Percentiles rank a stretch among this genome's conserved stretches.
phyloP scores from a whole-genome alignment of 2,888 invertebrate genomes.

The Lithophane leautieri region DNA sequence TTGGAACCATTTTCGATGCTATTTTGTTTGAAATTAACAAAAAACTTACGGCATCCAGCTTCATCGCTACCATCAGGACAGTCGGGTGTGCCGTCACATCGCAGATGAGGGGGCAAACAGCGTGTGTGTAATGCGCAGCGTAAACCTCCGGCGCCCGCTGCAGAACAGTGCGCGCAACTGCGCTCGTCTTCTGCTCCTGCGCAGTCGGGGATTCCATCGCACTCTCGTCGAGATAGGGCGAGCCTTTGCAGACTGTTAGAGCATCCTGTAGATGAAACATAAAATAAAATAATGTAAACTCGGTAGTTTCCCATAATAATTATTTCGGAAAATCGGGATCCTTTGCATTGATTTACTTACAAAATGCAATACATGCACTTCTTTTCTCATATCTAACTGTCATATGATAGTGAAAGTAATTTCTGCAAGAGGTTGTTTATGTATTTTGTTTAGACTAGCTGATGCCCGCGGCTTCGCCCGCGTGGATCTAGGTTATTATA shows the following conservation, averaged over 20 bases:
- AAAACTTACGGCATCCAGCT: conserved; percentile 94
- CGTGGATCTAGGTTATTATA: too few relatives aligned
- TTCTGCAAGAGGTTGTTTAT: neutral
- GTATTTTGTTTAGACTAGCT: neutral
- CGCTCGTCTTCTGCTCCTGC: conserved; percentile 95
- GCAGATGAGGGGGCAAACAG: conserved; percentile 93
- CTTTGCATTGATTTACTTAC: neutral
- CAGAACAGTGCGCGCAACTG: conserved; percentile 94
- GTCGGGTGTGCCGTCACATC: conserved; percentile 95
- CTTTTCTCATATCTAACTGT: neutral
- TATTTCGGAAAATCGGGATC: neutral
- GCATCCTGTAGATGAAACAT: conserved; percentile 90
- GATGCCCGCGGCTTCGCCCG: too few relatives aligned
- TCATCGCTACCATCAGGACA: conserved; percentile 97
- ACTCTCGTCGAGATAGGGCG: conserved; percentile 94
- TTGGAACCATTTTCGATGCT: neutral
- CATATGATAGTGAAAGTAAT: neutral
- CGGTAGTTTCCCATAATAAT: neutral
- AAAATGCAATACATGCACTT: neutral
- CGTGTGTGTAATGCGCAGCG: conserved; percentile 95
- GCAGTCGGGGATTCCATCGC: conserved; percentile 97
- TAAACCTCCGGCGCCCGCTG: conserved; percentile 90
- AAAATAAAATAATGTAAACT: neutral
- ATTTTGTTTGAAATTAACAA: neutral
- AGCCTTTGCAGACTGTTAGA: conserved; percentile 93